Evolutionary conservation across 2,113 vertebrate genomes (phyloP).

Genomic region (Nothocercus nigrocapillus): DNA sequence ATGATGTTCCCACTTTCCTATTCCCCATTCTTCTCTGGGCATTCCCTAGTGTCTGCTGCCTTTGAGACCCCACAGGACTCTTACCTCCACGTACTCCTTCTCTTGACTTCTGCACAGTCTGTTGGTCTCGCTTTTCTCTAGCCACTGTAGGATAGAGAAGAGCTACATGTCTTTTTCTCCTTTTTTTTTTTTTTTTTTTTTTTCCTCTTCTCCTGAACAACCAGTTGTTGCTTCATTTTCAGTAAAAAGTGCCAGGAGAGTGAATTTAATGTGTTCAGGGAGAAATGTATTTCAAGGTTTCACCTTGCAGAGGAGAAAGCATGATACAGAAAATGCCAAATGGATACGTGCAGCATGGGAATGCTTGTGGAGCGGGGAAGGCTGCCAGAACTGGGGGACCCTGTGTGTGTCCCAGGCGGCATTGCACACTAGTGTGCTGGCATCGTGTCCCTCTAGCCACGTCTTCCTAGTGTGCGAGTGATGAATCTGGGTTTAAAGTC

Average conservation of each 20-base stretch:
- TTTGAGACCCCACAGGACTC: neutral
- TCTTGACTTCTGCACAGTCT: neutral
- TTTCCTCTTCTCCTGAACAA: neutral
- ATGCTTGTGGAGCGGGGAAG: fast-evolving
- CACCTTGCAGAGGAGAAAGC: neutral
- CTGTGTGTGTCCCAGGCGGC: neutral
- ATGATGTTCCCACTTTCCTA: neutral
- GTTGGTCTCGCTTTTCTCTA: neutral
- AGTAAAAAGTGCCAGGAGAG: neutral
- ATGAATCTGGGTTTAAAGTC: neutral
- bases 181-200: fast-evolving
- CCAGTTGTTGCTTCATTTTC: neutral
- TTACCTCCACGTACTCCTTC: neutral
- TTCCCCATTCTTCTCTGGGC: neutral
- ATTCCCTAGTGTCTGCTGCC: neutral
- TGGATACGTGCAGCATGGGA: neutral
- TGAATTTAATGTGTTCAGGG: neutral
- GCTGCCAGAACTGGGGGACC: neutral
- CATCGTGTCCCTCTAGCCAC: neutral
- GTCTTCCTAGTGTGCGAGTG: neutral
- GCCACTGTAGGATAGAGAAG: neutral
- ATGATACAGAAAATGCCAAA: neutral
- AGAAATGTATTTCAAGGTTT: neutral
- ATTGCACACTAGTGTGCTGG: fast-evolving
- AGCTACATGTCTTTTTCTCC: neutral